phyloP scores from a whole-genome alignment of 2,113 vertebrate species.

The Motacilla alba region DNA sequence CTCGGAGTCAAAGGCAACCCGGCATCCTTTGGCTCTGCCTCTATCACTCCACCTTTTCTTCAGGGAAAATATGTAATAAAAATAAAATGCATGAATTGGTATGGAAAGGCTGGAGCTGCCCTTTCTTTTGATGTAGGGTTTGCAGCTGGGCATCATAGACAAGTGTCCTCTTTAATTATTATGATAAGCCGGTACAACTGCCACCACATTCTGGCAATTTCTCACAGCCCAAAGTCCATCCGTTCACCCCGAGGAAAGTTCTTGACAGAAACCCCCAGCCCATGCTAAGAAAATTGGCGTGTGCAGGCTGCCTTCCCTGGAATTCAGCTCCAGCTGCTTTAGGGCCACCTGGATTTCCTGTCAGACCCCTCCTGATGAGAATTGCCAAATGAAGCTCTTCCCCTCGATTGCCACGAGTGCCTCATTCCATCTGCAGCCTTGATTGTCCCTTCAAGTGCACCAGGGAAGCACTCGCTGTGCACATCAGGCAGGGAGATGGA shows the following conservation, averaged over 20 bases:
- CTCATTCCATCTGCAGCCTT: constrained; percentile 10
- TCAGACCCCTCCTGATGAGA: constrained; percentile 10
- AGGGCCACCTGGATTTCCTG: constrained; percentile 26
- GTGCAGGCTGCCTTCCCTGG: not conserved
- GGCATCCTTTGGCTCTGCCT: not conserved
- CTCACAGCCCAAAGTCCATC: not conserved
- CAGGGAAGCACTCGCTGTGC: constrained; percentile 32
- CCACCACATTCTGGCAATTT: not conserved
- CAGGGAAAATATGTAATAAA: fast-evolving
- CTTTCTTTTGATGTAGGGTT: not conserved
- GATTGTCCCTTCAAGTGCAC: constrained; percentile 50
- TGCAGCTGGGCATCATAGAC: not conserved
- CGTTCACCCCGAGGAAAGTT: not conserved
- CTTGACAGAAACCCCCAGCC: not conserved
- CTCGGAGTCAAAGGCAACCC: not conserved
- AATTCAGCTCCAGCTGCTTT: constrained; percentile 3
- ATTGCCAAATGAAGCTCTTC: constrained; percentile 31
- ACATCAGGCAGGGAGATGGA: constrained; percentile 18
- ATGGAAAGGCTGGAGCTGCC: not conserved
- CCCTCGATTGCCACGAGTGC: constrained; percentile 3
- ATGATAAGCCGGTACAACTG: not conserved
- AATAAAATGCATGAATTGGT: not conserved
- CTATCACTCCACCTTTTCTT: not conserved
- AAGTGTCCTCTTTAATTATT: not conserved
- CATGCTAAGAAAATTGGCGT: not conserved